These are phyloP conservation scores for Rhyacophila brunnea DNA, from an alignment of 1,140 invertebrate species.

Conservation along the genomic window DNA sequence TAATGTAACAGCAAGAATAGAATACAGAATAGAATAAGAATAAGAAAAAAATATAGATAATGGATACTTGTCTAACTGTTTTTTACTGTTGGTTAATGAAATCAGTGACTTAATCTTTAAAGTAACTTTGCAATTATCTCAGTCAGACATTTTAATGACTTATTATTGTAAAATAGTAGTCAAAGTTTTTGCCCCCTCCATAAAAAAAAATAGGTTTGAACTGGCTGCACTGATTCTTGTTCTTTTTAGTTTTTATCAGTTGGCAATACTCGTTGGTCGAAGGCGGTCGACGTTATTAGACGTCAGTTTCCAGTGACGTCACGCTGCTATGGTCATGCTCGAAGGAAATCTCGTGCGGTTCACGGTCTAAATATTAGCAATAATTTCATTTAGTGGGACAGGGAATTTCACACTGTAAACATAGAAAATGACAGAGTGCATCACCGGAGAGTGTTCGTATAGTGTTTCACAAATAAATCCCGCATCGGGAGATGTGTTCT, in stretches of 20 bases:
- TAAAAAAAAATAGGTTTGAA: neutral
- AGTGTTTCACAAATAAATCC: neutral
- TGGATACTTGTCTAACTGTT: too few species aligned
- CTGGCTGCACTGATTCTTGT: neutral
- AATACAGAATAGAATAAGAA: too few species aligned
- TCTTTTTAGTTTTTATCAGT: conserved; percentile 9
- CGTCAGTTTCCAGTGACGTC: conserved; percentile 9
- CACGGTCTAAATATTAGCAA: conserved; percentile 17
- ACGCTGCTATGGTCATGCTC: conserved; percentile 2
- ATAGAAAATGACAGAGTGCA: conserved; percentile 7
- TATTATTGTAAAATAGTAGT: too few species aligned
- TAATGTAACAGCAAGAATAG: too few species aligned
- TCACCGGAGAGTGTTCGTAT: conserved; percentile 5
- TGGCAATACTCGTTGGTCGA: conserved; percentile 7
- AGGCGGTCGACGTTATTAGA: conserved; percentile 14
- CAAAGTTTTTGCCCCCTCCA: too few species aligned
- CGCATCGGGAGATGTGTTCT: too few species aligned
- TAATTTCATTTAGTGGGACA: conserved; percentile 9
- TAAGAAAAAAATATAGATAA: too few species aligned
- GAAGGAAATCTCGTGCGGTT: neutral
- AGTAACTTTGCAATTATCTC: too few species aligned
- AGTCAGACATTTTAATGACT: too few species aligned
- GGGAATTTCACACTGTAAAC: conserved; percentile 9
- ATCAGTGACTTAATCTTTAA: too few species aligned
- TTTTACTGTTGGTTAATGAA: too few species aligned